phyloP scores from a whole-genome alignment of 2,797 vertebrate genomes.

The Spatula clypeata region DNA sequence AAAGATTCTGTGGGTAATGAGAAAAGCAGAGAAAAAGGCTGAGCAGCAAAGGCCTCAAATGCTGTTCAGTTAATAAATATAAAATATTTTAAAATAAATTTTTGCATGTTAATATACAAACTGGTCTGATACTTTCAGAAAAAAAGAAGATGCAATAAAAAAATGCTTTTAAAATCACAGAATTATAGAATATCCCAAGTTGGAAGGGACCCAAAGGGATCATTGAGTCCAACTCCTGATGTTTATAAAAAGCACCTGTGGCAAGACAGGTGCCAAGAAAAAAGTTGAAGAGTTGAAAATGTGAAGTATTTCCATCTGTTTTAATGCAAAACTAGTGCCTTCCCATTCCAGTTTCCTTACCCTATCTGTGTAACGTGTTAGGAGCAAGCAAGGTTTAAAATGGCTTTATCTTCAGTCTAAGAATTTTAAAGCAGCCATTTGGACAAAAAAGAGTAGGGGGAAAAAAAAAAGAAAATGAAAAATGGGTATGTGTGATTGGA shows the following conservation, averaged over 20 bases:
- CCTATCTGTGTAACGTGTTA: neutral
- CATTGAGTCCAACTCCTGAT: no score
- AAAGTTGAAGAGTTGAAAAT: neutral
- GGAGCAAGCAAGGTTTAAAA: neutral
- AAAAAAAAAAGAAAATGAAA: neutral
- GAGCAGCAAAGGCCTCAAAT: neutral
- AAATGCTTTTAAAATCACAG: no score
- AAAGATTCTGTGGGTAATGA: neutral
- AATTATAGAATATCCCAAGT: no score
- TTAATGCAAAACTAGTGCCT: neutral
- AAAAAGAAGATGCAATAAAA: neutral
- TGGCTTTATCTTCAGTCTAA: neutral
- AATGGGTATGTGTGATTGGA: neutral
- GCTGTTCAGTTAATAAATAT: neutral
- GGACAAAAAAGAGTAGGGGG: neutral
- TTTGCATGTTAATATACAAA: neutral
- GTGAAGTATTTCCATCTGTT: neutral
- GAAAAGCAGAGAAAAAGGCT: neutral
- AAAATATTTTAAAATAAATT: neutral
- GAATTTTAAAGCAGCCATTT: neutral
- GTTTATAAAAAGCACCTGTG: neutral
- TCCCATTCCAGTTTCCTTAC: neutral
- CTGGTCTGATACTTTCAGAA: neutral
- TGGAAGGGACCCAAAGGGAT: no score
- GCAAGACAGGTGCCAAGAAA: no score